Base-by-base conservation (phyloP, 2,113 vertebrate species). In the Pelecanoides urinatrix region DNA sequence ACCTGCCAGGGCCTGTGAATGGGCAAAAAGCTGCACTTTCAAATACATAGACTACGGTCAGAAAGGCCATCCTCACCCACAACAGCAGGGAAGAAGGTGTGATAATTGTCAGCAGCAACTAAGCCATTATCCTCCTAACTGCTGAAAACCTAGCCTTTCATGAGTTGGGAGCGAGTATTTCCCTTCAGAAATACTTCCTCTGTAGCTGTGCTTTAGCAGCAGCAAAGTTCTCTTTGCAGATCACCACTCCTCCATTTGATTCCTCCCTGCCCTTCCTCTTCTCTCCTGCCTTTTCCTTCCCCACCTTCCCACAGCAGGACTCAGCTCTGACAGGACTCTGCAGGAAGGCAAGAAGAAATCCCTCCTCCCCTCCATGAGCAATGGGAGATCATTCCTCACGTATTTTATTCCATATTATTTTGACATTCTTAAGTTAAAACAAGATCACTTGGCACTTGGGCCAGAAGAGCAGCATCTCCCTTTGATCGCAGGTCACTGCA, bases 381-480 rank as follows among this genome's bases (percentile, higher is more conserved):
- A 87, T 62, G 62, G 82, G 90, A 89, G 79, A 94, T 42, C 95
- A 88, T 88, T 83, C 92, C 63, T 96, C 88, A 67, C 3, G 10
- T 91, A 66, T 92, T 94, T 86, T 63, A 92, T 90, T 93, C 82
- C 47, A n/a, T 26, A 55, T 90, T 96, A 96, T 96, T 97, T 96
- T 97, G 96, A 97, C 95, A 94, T 96, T 62, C 81, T 90, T 90
- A 88, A 96, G 92, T 95, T 96, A 95, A 97, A 96, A 97, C 93
- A 95, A 92, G 86, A 91, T 78, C 79, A 13, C 56, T 91, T 70
- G 87, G 55, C 53, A 38, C 72, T 92, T 14, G 20, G 83, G 75
- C 78, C 82, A 67, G 82, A 70, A 38, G 68, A 58, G 72, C 42
- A 74, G 90, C 70, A 62, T 86, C 84, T 71, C 78, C 30, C 81